Percentiles rank a stretch among this genome's conserved stretches.
These are phyloP conservation scores for Tangara arthus DNA, from an alignment of 2,797 vertebrate genomes.

Conservation along the genomic window DNA sequence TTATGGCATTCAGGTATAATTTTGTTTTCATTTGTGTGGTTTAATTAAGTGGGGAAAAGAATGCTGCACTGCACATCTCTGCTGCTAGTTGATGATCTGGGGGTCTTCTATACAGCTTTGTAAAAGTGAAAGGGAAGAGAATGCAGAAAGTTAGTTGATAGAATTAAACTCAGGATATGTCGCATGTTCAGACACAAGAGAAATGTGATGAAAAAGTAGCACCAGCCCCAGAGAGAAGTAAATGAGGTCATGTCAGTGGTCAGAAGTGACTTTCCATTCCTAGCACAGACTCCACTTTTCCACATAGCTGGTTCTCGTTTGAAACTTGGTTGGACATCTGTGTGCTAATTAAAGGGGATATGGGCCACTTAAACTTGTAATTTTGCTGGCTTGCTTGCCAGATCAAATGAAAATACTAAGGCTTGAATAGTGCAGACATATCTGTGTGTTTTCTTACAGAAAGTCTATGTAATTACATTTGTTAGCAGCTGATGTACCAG, in stretches of 20 bases:
- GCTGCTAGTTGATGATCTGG: background rate
- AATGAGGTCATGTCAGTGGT: background rate
- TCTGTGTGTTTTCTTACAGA: background rate
- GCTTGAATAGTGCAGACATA: background rate
- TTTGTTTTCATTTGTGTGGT: background rate
- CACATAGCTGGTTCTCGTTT: background rate
- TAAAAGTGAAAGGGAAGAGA: background rate
- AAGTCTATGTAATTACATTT: background rate
- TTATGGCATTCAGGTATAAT: background rate
- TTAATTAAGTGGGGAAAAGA: background rate
- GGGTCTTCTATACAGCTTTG: background rate
- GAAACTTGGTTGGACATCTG: background rate
- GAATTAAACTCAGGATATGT: background rate
- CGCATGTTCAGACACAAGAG: background rate
- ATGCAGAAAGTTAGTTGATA: background rate
- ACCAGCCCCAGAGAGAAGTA: background rate
- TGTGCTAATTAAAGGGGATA: background rate
- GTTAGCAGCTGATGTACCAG: background rate
- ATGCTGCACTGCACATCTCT: background rate
- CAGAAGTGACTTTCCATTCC: background rate
- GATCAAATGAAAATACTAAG: background rate
- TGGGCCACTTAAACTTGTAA: background rate
- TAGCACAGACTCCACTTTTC: rapidly evolving
- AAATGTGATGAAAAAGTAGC: background rate
- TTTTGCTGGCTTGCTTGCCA: background rate